phyloP scores from a whole-genome alignment of 2,888 invertebrate genomes.

The Perizoma flavofasciatum region DNA sequence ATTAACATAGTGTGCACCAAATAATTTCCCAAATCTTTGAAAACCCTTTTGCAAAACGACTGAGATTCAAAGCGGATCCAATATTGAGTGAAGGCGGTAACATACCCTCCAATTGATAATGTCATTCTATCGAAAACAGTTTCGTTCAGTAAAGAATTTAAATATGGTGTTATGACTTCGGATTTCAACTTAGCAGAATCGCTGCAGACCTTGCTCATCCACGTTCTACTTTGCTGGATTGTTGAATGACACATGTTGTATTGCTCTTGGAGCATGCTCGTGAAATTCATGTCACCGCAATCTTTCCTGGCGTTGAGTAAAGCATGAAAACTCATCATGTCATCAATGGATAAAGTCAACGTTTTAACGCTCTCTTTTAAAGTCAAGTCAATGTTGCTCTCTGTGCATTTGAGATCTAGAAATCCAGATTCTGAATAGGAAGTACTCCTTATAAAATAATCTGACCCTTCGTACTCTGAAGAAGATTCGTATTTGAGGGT shows the following conservation, averaged over 20 bases:
- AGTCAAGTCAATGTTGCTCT: slow-evolving; percentile 12
- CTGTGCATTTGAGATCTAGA: slow-evolving; percentile 16
- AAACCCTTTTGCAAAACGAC: slow-evolving; percentile 13
- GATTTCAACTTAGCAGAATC: slow-evolving; percentile 10
- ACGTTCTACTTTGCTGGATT: slow-evolving; percentile 18
- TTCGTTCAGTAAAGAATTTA: slow-evolving; percentile 27
- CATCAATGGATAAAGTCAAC: slow-evolving; percentile 25
- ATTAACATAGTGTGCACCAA: slow-evolving; percentile 6
- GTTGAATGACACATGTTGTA: slow-evolving; percentile 7
- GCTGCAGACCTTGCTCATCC: slow-evolving; percentile 17
- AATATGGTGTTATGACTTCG: slow-evolving; percentile 11
- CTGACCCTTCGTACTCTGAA: slow-evolving; percentile 10
- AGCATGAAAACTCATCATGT: slow-evolving; percentile 21
- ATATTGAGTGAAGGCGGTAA: slow-evolving; percentile 8
- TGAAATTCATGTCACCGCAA: slow-evolving; percentile 28
- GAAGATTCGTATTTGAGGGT: slow-evolving; percentile 23
- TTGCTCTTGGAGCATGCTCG: slow-evolving; percentile 7
- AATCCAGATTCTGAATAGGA: slow-evolving; percentile 20
- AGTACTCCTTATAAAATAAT: slow-evolving; percentile 13
- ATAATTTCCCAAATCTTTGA: slow-evolving; percentile 20
- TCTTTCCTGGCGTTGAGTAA: slow-evolving; percentile 28
- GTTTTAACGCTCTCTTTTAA: slow-evolving; percentile 24
- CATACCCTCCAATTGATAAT: slow-evolving; percentile 11
- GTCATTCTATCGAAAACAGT: slow-evolving; percentile 23
- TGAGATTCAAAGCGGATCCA: slow-evolving; percentile 13